Base-by-base conservation (phyloP, 1,140 invertebrate genomes). In the Lasioglossum baleicum region DNA sequence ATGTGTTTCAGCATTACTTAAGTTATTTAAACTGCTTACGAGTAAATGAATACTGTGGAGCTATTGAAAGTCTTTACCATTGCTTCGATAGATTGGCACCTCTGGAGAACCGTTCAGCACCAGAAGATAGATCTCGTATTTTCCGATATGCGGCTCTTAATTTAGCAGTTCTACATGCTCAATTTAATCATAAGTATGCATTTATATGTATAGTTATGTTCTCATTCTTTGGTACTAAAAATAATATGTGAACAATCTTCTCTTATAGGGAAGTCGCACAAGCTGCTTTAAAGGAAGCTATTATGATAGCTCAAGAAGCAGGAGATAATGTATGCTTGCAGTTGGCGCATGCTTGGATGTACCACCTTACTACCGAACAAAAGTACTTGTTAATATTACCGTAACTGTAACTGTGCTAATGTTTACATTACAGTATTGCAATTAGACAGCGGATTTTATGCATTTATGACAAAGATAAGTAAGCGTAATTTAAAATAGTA, bases 71-170 rank as follows among this genome's bases (percentile, higher is more conserved):
- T 83, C 92, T 98, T 0, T 96, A 97, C 92, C 96, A 97, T 86
- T 97, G 96, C 88, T 97, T 98, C 89, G 97, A 98, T 90, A 94
- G 96, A 76, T 95, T 95, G 67, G 94, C 95, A 6, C 92, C 93
- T 72, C 80, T 93, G 20, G 93, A 93, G 88, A 95, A 90, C 88
- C 92, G 93, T 85, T 92, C 92, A 86, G 88, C 88, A 80, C 91
- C 88, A 80, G 95, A 96, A 82, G 96, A 97, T 81, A 95, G 95
- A 90, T 94, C 95, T 68, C 95, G 96, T 90, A 95, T 95, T 72
- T 97, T 96, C 88, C 94, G 98, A 88, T 98, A 98, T 93, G 97
- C 98, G 17, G 97, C 97, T 44, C 93, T 98, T 1, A 98, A 98
- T 93, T 93, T 98, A 77, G 97, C 97, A 4, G 96, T 97, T 42